Percentiles rank a stretch among this genome's conserved stretches.
Evolutionary conservation across 2,113 vertebrate genomes (phyloP).

Genomic region (Laterallus jamaicensis): DNA sequence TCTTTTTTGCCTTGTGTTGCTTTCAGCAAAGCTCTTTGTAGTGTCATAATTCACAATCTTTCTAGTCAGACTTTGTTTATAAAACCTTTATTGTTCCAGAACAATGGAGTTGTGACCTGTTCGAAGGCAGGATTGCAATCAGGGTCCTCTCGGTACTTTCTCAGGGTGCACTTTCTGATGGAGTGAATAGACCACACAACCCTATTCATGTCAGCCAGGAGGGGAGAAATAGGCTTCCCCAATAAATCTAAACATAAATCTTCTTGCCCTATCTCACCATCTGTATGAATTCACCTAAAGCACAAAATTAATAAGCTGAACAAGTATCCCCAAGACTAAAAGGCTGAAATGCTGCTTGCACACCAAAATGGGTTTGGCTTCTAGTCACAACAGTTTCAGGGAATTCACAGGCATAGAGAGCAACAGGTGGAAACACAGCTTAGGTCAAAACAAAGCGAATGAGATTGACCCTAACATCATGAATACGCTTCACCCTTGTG

Average conservation of each 20-base stretch:
- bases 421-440: conserved; percentile 20
- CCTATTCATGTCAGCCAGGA: conserved; percentile 48
- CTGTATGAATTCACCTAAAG: conserved; percentile 25
- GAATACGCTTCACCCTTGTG: not conserved
- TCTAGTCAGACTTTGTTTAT: conserved; percentile 45
- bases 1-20: conserved; percentile 16
- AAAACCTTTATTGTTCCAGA: conserved; percentile 53
- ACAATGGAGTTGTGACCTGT: conserved; percentile 57
- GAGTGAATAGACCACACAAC: conserved; percentile 41
- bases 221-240: conserved; percentile 15
- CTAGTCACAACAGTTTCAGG: not conserved
- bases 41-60: conserved; percentile 43
- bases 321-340: not conserved
- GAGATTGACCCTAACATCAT: not conserved
- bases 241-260: conserved; percentile 49
- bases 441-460: not conserved
- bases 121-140: not conserved
- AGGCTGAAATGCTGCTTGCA: not conserved
- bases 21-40: conserved; percentile 29
- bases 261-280: conserved; percentile 13
- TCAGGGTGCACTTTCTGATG: conserved; percentile 44
- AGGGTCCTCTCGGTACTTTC: conserved; percentile 23
- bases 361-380: not conserved
- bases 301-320: conserved; percentile 18
- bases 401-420: not conserved